Base-by-base conservation (phyloP, 1,140 invertebrate species). In the Brachionus plicatilis region DNA sequence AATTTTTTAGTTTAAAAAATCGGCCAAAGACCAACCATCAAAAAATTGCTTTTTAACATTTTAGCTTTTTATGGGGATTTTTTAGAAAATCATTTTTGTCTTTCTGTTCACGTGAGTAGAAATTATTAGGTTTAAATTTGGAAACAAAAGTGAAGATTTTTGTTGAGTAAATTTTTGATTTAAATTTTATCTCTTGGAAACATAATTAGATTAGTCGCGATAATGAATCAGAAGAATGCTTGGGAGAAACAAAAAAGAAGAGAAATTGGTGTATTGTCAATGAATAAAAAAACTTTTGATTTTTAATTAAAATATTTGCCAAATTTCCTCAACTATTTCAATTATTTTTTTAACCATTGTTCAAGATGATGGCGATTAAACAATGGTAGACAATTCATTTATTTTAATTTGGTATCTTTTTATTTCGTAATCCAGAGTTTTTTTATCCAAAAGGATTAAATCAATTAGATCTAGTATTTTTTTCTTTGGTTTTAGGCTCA, bases 121-220 rank as follows among this genome's bases (percentile, higher is more conserved):
- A 72, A 72, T 47, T 29, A 37, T 29, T 29, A 5, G 11, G 4
- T 33, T n/a, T n/a, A 12, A 68, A 68, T 66, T 66, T 66, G 47
- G 8, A 56, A 56, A 20, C 6, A 60, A 24, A 60, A 60, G 17
- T 60, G 53, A 60, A n/a, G 53, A 60, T 60, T 60, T 20, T 60
- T 60, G 17, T 24, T 24, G 53, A 60, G 53, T 20, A 60, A 60
- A 8, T 60, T 60, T 60, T 60, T 60, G 47, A 43, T 43, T 41
- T 17, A 72, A 41, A 41, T 11, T 72, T 76, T 76, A 76, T 76
- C 45, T 27, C 72, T 76, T 76, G 43, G 72, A 76, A 20, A 76
- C 72, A 76, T 50, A 76, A 76, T 76, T 37, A 76, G 72, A 76
- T 76, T 76, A 50, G 27, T 76, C 50, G 14, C 3, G n/a, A 60